A percentile compares a stretch with the other conserved stretches of the same genome.
Conservation (phyloP, 1,140 invertebrate genomes). For the Aporrectodea caliginosa region DNA sequence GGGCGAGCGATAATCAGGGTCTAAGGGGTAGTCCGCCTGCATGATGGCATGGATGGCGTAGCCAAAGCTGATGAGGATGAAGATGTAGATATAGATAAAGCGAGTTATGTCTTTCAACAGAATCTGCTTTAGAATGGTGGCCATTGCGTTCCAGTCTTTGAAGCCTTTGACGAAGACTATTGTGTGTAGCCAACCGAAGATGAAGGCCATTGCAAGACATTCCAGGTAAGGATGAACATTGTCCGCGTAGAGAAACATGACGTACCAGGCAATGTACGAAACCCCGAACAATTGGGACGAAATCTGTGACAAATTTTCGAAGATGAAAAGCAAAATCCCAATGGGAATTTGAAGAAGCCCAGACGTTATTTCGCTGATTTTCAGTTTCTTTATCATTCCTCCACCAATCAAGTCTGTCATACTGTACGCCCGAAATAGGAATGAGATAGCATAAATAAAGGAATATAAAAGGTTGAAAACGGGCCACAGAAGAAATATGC, state of each 20-base stretch:
- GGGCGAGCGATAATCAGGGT: slow-evolving; percentile 9
- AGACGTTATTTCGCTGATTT: slow-evolving; percentile 22
- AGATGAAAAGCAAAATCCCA: slow-evolving; percentile 18
- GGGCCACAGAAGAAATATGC: slow-evolving; percentile 15
- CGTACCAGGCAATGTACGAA: slow-evolving; percentile 19
- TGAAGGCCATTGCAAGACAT: slow-evolving; percentile 6
- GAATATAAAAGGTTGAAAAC: neutral
- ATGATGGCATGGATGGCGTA: slow-evolving; percentile 29
- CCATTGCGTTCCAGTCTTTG: slow-evolving; percentile 25
- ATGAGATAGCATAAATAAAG: neutral
- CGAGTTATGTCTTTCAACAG: slow-evolving; percentile 21
- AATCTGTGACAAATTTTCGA: slow-evolving; percentile 20
- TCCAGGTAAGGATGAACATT: slow-evolving; percentile 24
- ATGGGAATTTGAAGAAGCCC: slow-evolving; percentile 17
- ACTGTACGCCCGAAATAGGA: neutral
- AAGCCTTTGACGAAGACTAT: slow-evolving; percentile 20
- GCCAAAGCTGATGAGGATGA: slow-evolving; percentile 32
- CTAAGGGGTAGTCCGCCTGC: neutral
- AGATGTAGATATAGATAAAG: slow-evolving; percentile 19
- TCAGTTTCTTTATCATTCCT: neutral
- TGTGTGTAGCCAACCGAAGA: slow-evolving; percentile 21
- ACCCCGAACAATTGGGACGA: slow-evolving; percentile 5
- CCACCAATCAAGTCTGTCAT: neutral
- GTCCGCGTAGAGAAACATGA: slow-evolving; percentile 2
- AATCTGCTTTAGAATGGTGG: slow-evolving; percentile 17